Evolutionary conservation across 2,888 invertebrate species (phyloP).

Genomic region (Alitta virens): DNA sequence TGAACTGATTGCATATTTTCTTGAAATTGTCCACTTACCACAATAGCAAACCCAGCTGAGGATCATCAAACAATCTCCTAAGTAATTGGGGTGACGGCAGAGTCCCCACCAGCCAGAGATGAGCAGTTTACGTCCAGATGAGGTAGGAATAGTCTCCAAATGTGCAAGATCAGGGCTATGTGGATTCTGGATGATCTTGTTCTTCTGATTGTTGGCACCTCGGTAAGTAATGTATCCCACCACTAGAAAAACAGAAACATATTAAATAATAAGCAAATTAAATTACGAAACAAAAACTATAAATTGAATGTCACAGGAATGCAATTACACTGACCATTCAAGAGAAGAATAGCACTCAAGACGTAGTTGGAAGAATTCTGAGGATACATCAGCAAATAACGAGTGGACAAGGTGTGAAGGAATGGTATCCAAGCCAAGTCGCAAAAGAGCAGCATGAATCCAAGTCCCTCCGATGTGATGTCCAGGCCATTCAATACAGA

Average conservation of each 20-base stretch:
- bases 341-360: constrained; percentile 38
- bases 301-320: no score
- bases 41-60: neutral
- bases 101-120: constrained; percentile 1
- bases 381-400: constrained; percentile 67
- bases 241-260: no score
- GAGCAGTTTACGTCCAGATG: neutral
- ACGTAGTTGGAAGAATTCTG: constrained; percentile 39
- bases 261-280: no score
- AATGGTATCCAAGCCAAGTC: constrained; percentile 73
- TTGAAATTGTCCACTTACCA: neutral
- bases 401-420: constrained; percentile 68
- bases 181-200: no score
- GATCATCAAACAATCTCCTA: neutral
- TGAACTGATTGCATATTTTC: no score
- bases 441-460: constrained; percentile 70
- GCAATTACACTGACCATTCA: constrained; percentile 46
- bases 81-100: neutral
- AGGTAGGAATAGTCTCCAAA: neutral
- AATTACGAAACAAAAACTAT: no score
- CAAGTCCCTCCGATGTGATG: constrained; percentile 75
- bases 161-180: neutral
- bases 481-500: constrained; percentile 67
- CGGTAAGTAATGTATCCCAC: no score
- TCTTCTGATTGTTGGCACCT: no score